A percentile compares a stretch with the other conserved stretches of the same genome.
These are phyloP conservation scores for Caerostris extrusa DNA, from an alignment of 1,140 invertebrate genomes.

Conservation along the genomic window DNA sequence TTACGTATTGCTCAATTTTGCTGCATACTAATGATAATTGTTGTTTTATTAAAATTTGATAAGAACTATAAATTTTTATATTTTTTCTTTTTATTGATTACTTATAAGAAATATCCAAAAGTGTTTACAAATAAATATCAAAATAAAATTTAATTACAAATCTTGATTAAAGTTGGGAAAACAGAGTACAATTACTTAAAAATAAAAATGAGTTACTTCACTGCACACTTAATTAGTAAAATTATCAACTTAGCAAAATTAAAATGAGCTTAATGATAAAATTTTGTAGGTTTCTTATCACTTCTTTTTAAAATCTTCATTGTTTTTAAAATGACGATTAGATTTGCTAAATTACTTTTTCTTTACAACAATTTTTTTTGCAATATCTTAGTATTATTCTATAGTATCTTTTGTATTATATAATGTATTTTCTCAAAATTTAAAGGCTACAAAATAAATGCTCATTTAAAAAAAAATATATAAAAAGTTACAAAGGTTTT, in stretches of 20 bases:
- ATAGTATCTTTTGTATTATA: not conserved
- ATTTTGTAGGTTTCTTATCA: not conserved
- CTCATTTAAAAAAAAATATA: not conserved
- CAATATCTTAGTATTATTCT: not conserved
- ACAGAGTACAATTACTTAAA: too few relatives aligned
- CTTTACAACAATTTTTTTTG: not conserved
- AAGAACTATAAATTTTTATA: too few relatives aligned
- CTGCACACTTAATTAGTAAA: not conserved
- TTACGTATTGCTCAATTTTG: too few relatives aligned
- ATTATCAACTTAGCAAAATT: constrained; percentile 22
- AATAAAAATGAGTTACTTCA: not conserved
- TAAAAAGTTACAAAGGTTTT: not conserved
- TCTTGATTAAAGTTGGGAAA: too few relatives aligned
- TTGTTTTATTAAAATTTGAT: too few relatives aligned
- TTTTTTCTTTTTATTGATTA: too few relatives aligned
- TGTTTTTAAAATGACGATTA: not conserved
- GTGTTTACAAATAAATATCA: too few relatives aligned
- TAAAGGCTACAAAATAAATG: not conserved
- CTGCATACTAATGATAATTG: too few relatives aligned
- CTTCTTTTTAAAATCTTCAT: not conserved
- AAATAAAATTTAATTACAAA: too few relatives aligned
- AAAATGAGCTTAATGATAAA: constrained; percentile 4
- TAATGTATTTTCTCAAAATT: not conserved
- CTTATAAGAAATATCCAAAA: too few relatives aligned
- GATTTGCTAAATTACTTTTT: not conserved